Conservation (phyloP, 2,113 vertebrate genomes). For the Menidia beryllina region DNA sequence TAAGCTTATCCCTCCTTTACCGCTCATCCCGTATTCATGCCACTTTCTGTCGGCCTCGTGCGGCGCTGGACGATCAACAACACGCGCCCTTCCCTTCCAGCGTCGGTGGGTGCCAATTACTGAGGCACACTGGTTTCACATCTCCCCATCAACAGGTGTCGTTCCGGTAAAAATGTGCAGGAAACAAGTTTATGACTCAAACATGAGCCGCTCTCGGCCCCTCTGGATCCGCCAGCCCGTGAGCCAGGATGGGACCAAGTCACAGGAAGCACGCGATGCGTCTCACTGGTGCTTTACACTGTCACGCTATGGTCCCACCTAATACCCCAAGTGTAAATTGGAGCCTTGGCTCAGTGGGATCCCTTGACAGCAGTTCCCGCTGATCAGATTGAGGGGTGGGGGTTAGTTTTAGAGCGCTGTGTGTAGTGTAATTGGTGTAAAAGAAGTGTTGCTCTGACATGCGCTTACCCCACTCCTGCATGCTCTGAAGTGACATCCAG, state of each 20-base stretch:
- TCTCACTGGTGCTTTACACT: constrained; percentile 50
- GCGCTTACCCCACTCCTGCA: constrained; percentile 33
- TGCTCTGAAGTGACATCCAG: constrained; percentile 64
- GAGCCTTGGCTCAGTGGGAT: constrained; percentile 65
- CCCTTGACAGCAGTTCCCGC: constrained; percentile 61
- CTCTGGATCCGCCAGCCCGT: constrained; percentile 36
- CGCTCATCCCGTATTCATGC: constrained; percentile 16
- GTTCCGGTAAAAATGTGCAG: constrained; percentile 10
- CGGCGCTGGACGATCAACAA: constrained; percentile 21
- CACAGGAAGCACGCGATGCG: constrained; percentile 44
- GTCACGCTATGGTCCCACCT: constrained; percentile 70
- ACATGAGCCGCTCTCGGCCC: constrained; percentile 67
- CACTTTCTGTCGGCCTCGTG: constrained; percentile 10
- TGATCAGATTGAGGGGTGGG: constrained; percentile 34
- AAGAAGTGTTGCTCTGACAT: constrained; percentile 68
- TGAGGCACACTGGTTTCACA: constrained; percentile 6
- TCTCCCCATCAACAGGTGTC: constrained; percentile 70
- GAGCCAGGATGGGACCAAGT: constrained; percentile 44
- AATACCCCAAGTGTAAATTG: constrained; percentile 79
- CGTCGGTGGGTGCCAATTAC: constrained; percentile 63
- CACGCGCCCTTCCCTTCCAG: constrained; percentile 11
- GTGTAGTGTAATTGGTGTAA: constrained; percentile 78
- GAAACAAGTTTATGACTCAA: constrained; percentile 72
- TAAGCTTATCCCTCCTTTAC: constrained; percentile 55
- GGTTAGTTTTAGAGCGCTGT: constrained; percentile 39